phyloP scores from a whole-genome alignment of 1,140 invertebrate species.

The Drosophila albomicans region DNA sequence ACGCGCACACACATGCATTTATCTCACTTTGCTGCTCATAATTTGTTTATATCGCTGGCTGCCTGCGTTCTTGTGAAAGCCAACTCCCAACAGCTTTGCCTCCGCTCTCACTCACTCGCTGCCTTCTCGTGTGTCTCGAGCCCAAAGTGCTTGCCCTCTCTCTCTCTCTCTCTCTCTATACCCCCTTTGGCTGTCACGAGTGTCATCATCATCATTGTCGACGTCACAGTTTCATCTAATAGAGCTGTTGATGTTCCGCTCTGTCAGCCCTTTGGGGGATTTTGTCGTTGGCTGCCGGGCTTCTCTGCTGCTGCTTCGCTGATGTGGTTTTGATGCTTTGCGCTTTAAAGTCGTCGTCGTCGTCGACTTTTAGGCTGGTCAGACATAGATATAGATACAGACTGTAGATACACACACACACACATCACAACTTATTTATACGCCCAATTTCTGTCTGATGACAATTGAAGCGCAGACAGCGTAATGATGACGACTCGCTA shows the following conservation, averaged over 20 bases:
- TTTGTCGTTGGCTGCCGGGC: slow-evolving; percentile 54
- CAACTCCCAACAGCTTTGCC: slow-evolving; percentile 22
- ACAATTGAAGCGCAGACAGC: slow-evolving; percentile 71
- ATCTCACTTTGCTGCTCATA: slow-evolving; percentile 79
- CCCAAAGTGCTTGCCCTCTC: slow-evolving; percentile 56
- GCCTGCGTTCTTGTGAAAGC: slow-evolving; percentile 37
- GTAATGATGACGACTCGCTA: slow-evolving; percentile 73
- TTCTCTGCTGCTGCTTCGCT: slow-evolving; percentile 28
- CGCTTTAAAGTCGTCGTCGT: slow-evolving; percentile 29
- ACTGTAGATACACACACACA: slow-evolving; percentile 18
- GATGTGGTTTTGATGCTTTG: slow-evolving; percentile 80
- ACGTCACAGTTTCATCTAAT: slow-evolving; percentile 65
- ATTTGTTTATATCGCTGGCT: slow-evolving; percentile 78
- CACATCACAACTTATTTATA: slow-evolving; percentile 35
- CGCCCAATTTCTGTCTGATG: slow-evolving; percentile 64
- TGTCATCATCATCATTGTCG: slow-evolving; percentile 22
- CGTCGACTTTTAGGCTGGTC: slow-evolving; percentile 47
- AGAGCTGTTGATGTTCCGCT: slow-evolving; percentile 77
- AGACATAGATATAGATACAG: neutral
- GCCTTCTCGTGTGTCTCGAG: slow-evolving; percentile 19
- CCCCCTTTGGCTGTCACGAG: slow-evolving; percentile 30
- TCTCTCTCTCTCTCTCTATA: neutral
- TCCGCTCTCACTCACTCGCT: slow-evolving; percentile 27
- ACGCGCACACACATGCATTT: slow-evolving; percentile 65
- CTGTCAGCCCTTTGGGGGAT: slow-evolving; percentile 72